Evolutionary conservation across 2,113 vertebrate genomes (phyloP).

Genomic region (Trematocara unimaculatum): DNA sequence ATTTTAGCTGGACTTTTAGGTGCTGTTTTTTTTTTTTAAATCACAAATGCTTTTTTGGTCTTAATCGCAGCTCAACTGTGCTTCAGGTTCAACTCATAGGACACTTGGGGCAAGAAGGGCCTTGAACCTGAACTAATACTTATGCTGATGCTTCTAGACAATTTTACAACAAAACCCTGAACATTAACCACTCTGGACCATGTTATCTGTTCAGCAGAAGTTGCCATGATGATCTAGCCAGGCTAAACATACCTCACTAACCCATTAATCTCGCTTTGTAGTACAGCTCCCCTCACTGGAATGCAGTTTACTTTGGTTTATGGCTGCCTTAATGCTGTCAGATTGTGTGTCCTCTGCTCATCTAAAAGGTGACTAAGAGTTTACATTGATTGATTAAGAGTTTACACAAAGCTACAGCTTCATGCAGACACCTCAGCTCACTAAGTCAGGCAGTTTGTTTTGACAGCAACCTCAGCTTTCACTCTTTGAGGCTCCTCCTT

Average conservation of each 20-base stretch:
- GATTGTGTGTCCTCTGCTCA: background rate
- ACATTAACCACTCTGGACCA: background rate
- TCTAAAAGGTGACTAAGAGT: background rate
- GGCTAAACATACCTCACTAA: background rate
- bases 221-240: background rate
- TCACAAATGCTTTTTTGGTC: accelerated
- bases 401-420: background rate
- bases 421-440: slow-evolving; percentile 5
- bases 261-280: background rate
- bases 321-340: background rate
- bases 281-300: background rate
- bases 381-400: background rate
- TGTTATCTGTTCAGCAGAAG: background rate
- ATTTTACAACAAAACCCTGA: background rate
- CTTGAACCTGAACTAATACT: background rate
- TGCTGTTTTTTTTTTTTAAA: background rate
- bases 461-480: slow-evolving; percentile 60
- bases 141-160: background rate
- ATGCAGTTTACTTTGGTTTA: background rate
- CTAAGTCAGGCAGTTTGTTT: background rate
- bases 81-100: accelerated
- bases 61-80: background rate
- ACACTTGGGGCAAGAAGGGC: background rate
- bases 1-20: background rate
- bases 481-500: slow-evolving; percentile 47